Conservation (phyloP, 1,140 invertebrate genomes). For the Atta texana region DNA sequence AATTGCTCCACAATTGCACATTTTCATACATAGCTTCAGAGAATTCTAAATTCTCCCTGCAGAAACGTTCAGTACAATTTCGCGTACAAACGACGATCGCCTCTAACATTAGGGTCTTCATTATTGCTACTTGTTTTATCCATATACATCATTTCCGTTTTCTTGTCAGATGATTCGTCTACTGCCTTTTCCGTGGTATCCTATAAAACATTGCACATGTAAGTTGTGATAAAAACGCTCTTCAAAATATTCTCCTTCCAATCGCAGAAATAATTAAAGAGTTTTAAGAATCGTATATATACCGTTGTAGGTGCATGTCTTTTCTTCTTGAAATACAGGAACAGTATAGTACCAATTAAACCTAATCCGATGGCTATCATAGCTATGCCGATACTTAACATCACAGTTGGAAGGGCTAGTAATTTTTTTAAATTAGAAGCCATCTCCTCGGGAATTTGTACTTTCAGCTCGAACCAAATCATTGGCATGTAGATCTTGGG, state of each 20-base stretch:
- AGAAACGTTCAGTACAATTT: conserved; percentile 68
- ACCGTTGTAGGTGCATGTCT: conserved; percentile 1
- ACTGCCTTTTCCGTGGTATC: conserved; percentile 7
- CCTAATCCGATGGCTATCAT: conserved; percentile 80
- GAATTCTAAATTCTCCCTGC: neutral
- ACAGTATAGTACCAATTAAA: neutral
- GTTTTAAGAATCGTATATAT: conserved; percentile 10
- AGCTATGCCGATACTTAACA: conserved; percentile 73
- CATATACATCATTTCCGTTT: conserved; percentile 81
- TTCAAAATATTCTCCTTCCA: neutral
- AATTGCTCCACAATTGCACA: neutral
- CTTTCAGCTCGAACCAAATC: conserved; percentile 92
- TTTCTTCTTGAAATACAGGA: conserved; percentile 58
- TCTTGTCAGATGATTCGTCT: conserved; percentile 63
- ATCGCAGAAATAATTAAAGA: neutral
- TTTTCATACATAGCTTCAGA: neutral
- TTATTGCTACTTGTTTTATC: conserved; percentile 72
- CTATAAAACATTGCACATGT: conserved; percentile 29
- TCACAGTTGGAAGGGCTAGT: conserved; percentile 79
- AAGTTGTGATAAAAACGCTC: too few relatives aligned
- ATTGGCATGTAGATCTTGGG: conserved; percentile 91
- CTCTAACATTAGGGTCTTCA: conserved; percentile 79
- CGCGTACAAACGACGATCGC: conserved; percentile 79
- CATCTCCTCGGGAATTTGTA: conserved; percentile 87
- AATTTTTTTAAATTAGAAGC: conserved; percentile 79